These are phyloP conservation scores for Lethenteron reissneri DNA, from an alignment of 2,113 vertebrate genomes.

Conservation along the genomic window DNA sequence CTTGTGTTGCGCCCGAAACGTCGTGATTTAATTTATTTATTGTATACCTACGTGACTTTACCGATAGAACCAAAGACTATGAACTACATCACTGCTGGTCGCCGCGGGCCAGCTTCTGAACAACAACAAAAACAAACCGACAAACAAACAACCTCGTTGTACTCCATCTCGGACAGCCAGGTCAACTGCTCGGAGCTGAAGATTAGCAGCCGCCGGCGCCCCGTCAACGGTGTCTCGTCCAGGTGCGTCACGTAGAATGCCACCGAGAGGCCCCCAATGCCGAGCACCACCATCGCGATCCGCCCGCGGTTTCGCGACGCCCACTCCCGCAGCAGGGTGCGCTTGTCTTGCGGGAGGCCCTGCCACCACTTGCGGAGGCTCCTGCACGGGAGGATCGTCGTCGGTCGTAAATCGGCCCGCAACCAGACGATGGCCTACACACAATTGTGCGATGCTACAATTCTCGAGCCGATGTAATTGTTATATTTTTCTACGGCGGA, in stretches of 20 bases:
- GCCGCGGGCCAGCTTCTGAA: too few relatives aligned
- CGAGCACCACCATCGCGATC: conserved; percentile 24
- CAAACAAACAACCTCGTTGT: conserved; percentile 28
- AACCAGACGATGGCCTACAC: too few relatives aligned
- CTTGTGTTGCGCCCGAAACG: too few relatives aligned
- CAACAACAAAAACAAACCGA: too few relatives aligned
- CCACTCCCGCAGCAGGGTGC: conserved; percentile 38
- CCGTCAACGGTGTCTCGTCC: conserved; percentile 64
- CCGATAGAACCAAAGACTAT: too few relatives aligned
- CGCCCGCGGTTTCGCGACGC: conserved; percentile 44
- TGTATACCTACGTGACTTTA: too few relatives aligned
- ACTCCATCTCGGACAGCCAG: conserved; percentile 43
- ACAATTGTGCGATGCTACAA: conserved; percentile 4
- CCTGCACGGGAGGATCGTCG: conserved; percentile 23
- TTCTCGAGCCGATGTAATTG: conserved; percentile 1
- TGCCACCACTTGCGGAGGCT: conserved; percentile 83
- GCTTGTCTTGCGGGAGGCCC: conserved; percentile 47
- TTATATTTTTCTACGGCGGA: neutral
- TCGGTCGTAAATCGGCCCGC: too few relatives aligned
- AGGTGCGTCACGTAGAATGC: conserved; percentile 59
- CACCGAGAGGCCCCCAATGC: conserved; percentile 28
- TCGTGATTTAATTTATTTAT: too few relatives aligned
- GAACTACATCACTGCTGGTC: too few relatives aligned
- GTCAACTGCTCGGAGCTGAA: conserved; percentile 51
- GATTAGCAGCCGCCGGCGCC: conserved; percentile 48